Evolutionary conservation across 2,113 vertebrate species (phyloP).

Genomic region (Recurvirostra avosetta): DNA sequence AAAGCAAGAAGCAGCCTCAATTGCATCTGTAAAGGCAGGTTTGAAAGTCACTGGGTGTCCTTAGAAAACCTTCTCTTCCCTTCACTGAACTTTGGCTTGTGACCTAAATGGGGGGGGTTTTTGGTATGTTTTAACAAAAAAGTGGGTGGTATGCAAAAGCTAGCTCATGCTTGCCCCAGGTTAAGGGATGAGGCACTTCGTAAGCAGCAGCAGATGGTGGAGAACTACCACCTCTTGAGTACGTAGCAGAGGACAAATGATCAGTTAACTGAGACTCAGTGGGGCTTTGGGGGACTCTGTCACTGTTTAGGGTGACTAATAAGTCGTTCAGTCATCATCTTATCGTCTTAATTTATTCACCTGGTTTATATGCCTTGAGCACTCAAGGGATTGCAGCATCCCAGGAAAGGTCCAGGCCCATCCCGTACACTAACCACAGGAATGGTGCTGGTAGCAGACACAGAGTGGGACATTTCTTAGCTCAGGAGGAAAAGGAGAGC

Average conservation of each 20-base stretch:
- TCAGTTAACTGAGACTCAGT: neutral
- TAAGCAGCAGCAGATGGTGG: neutral
- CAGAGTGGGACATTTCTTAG: accelerated
- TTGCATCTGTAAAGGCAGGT: neutral
- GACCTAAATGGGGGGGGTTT: neutral
- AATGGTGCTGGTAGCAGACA: neutral
- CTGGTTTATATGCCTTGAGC: neutral
- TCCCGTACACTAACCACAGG: accelerated
- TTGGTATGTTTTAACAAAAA: neutral
- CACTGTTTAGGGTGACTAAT: neutral
- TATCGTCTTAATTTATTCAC: neutral
- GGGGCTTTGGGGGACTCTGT: neutral
- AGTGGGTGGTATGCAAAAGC: neutral
- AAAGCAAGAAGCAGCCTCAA: neutral
- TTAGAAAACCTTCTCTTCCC: neutral
- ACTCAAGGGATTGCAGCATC: neutral
- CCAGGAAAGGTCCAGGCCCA: neutral
- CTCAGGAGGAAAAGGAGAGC: neutral
- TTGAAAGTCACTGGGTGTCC: neutral
- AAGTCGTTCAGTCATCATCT: neutral
- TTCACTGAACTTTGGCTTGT: neutral
- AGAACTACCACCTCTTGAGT: neutral
- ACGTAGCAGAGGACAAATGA: neutral
- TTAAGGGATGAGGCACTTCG: neutral
- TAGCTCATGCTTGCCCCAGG: accelerated